Base-by-base conservation (phyloP, 2,888 invertebrate genomes). In the Idaea dimidiata region DNA sequence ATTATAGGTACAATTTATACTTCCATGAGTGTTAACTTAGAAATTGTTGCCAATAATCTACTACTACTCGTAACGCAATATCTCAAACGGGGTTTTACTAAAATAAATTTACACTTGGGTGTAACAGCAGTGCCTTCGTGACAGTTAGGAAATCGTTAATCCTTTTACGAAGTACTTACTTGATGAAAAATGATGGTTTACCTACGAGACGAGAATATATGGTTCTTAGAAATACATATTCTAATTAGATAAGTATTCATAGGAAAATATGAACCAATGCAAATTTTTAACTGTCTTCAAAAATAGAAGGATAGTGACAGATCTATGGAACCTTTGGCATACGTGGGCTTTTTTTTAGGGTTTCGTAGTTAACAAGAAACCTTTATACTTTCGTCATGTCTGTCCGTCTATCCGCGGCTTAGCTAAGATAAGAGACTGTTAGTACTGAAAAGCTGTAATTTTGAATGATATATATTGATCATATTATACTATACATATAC, bases 1-100 rank as follows among this genome's bases (percentile, higher is more conserved):
- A 17, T 57, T 43, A 32, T 2, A 32, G 32, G 8, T 43, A 43
- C 43, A 43, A 43, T 43, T 43, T 43, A 43, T 43, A 43, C 43
- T 43, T 43, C 10, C 43, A 43, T 43, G 43, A 32, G 56, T 59
- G 43, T 31, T 60, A 62, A 65, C 33, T 54, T 17, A 56, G 24
- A 55, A 59, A 64, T 53, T 61, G 56, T 58, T 66, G 59, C 62
- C 60, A 58, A 59, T 24, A 61, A 58, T 58, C 18, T 24, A 56
- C 18, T 58, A n/a, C 57, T 61, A 59, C 57, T 57, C 5, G 7
- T 54, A 17, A 17, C 54, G 54, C 54, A 16, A 54, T 17, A 54
- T 17, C 16, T 54, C 54, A 54, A 54, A 54, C 17, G 54, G 16
- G 16, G 54, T 17, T 54, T 43, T 43, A 43, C 10, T 43, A 43